phyloP scores from a whole-genome alignment of 2,797 vertebrate species.

The Podarcis lilfordi region DNA sequence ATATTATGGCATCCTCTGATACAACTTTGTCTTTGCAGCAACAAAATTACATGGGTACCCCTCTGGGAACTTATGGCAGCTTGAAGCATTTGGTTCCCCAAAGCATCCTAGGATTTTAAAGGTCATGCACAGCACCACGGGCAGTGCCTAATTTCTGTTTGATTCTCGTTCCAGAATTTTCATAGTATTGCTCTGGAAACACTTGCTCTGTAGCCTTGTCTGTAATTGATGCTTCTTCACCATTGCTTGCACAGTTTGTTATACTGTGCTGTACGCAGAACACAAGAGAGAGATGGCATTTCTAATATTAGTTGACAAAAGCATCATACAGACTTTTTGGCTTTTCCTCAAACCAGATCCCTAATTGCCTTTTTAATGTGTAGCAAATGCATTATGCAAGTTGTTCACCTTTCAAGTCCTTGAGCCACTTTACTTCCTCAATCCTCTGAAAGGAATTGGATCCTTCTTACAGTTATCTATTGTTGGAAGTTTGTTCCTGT shows the following conservation, averaged over 20 bases:
- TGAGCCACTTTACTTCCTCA: background rate
- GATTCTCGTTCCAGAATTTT: background rate
- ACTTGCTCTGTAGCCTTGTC: background rate
- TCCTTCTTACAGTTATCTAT: background rate
- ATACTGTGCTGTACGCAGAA: background rate
- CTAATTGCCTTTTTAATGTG: constrained; percentile 31
- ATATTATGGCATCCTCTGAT: background rate
- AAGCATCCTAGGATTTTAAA: background rate
- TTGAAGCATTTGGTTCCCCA: background rate
- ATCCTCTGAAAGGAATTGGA: background rate
- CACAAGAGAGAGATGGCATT: constrained; percentile 20
- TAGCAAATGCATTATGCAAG: constrained; percentile 26
- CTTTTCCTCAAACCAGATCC: background rate
- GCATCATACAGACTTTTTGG: constrained; percentile 17
- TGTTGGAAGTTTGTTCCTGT: background rate
- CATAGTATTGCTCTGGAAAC: background rate
- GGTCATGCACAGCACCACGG: background rate
- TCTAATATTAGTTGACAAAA: constrained; percentile 30
- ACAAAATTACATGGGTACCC: background rate
- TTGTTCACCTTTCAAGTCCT: constrained; percentile 28
- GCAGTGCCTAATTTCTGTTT: background rate
- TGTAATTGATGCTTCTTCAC: no score
- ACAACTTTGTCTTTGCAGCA: background rate
- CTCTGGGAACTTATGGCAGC: background rate
- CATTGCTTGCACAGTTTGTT: background rate